Percentiles rank a stretch among this genome's conserved stretches.
phyloP scores from a whole-genome alignment of 2,888 invertebrate species.

The Elmis aenea region DNA sequence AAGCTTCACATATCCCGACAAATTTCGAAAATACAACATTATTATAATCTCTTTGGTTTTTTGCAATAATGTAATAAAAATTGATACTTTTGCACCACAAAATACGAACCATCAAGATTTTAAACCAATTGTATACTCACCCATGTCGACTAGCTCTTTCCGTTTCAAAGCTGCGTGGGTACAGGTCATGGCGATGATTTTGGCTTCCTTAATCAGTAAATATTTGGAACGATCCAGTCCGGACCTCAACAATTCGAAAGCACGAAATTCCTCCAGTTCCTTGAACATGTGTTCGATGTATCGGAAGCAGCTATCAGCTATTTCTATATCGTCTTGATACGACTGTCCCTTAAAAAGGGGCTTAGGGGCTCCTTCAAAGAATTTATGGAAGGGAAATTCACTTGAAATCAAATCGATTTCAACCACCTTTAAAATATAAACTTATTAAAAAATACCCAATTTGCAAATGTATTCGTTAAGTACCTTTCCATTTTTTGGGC shows the following conservation, averaged over 20 bases:
- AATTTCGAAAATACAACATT: too few relatives aligned
- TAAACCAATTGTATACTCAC: too few relatives aligned
- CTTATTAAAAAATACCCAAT: constrained; percentile 9
- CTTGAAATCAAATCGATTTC: constrained; percentile 58
- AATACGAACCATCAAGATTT: too few relatives aligned
- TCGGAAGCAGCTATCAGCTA: constrained; percentile 89
- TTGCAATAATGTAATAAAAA: too few relatives aligned
- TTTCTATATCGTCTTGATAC: constrained; percentile 78
- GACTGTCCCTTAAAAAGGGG: constrained; percentile 79
- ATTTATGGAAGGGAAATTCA: constrained; percentile 90
- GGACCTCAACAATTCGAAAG: constrained; percentile 92
- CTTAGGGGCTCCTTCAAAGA: constrained; percentile 90
- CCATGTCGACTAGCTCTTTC: constrained; percentile 91
- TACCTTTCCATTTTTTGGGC: constrained; percentile 48
- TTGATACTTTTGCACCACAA: too few relatives aligned
- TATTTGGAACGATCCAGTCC: constrained; percentile 96
- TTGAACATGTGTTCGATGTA: constrained; percentile 95
- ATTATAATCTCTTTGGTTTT: too few relatives aligned
- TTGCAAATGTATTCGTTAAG: constrained; percentile 14
- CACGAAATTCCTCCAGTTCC: constrained; percentile 95
- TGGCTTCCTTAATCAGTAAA: constrained; percentile 95
- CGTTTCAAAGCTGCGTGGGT: constrained; percentile 98
- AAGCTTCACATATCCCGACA: too few relatives aligned
- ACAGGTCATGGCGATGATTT: constrained; percentile 99
- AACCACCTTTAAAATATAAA: constrained; percentile 32